These are phyloP conservation scores for Macrocentrus cingulum DNA, from an alignment of 1,140 invertebrate genomes.

Conservation along the genomic window DNA sequence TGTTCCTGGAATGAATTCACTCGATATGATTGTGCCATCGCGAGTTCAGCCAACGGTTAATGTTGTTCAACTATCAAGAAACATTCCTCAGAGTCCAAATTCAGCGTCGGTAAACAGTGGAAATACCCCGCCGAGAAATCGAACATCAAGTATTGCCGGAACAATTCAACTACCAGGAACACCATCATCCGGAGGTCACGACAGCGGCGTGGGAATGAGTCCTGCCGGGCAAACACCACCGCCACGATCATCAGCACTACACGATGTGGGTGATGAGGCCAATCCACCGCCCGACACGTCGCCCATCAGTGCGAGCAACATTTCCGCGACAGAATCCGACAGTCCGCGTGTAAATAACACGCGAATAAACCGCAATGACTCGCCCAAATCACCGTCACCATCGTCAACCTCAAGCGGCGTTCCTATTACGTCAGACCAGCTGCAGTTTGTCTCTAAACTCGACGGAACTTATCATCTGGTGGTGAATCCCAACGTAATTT, in stretches of 20 bases:
- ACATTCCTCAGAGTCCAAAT: conserved; percentile 51
- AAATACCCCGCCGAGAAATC: conserved; percentile 43
- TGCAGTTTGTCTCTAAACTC: conserved; percentile 52
- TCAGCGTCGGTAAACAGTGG: conserved; percentile 46
- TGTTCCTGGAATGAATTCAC: conserved; percentile 60
- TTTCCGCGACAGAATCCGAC: conserved; percentile 26
- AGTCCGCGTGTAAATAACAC: conserved; percentile 32
- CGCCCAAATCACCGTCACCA: conserved; percentile 48
- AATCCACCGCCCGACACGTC: conserved; percentile 51
- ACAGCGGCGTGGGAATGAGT: conserved; percentile 56
- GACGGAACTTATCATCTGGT: conserved; percentile 50
- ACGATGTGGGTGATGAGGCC: conserved; percentile 53
- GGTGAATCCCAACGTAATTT: conserved; percentile 39
- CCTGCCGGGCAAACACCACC: conserved; percentile 54
- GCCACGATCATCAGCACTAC: conserved; percentile 43
- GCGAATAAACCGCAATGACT: conserved; percentile 42
- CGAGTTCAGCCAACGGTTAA: conserved; percentile 62
- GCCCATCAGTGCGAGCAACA: conserved; percentile 35
- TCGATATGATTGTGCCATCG: conserved; percentile 62
- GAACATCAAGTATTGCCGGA: conserved; percentile 40
- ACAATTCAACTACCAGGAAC: conserved; percentile 47
- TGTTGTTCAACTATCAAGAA: conserved; percentile 62
- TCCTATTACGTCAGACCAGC: conserved; percentile 43
- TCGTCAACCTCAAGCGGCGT: conserved; percentile 25
- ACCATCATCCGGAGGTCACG: conserved; percentile 51